Percentiles rank a stretch among this genome's conserved stretches.
These are phyloP conservation scores for Seira sanloemensis DNA, from an alignment of 2,888 invertebrate species.

Conservation along the genomic window DNA sequence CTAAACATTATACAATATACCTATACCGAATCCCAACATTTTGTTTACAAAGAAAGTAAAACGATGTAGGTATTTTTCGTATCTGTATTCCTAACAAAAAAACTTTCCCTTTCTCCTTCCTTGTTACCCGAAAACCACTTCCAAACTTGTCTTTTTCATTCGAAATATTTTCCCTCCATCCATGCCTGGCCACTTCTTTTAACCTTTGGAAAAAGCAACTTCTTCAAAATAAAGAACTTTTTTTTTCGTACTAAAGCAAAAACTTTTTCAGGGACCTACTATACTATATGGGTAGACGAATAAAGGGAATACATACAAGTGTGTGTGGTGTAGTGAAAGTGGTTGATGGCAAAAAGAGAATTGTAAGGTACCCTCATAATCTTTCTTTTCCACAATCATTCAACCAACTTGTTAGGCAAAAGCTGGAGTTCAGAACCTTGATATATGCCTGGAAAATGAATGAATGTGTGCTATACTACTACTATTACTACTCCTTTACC, in stretches of 20 bases:
- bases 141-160: neutral
- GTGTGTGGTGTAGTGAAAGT: neutral
- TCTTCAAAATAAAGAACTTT: neutral
- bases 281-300: neutral
- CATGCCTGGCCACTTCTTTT: neutral
- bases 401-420: constrained; percentile 34
- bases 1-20: neutral
- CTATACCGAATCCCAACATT: neutral
- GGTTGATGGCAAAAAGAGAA: neutral
- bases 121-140: neutral
- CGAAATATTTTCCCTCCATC: neutral
- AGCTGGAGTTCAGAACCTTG: neutral
- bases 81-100: neutral
- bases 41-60: neutral
- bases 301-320: neutral
- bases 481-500: too few relatives aligned
- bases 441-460: neutral
- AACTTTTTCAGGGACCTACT: neutral
- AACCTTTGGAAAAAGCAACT: neutral
- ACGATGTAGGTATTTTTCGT: neutral
- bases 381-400: neutral
- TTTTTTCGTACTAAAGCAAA: neutral
- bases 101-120: neutral
- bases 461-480: neutral
- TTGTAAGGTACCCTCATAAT: neutral